Evolutionary conservation across 2,797 vertebrate genomes (phyloP).

Genomic region (Sciaenops ocellatus): DNA sequence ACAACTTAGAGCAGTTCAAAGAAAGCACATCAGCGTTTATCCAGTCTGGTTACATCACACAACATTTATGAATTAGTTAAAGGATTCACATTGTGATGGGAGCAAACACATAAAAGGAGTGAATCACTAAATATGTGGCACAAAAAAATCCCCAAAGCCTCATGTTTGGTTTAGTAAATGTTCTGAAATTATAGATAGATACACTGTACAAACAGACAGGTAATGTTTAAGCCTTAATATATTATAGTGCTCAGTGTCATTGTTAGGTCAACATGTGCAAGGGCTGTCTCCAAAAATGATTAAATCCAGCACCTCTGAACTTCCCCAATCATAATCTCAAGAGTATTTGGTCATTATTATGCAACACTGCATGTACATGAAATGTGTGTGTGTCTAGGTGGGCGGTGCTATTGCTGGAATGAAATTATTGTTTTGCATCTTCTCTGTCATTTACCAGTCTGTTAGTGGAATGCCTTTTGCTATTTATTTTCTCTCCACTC

Average conservation of each 20-base stretch:
- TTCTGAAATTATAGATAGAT: neutral
- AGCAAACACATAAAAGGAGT: neutral
- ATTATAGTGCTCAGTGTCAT: neutral
- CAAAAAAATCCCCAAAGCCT: neutral
- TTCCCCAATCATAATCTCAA: slow-evolving; percentile 11
- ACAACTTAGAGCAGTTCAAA: slow-evolving; percentile 6
- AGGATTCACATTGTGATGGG: neutral
- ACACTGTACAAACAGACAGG: neutral
- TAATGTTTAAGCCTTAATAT: slow-evolving; percentile 7
- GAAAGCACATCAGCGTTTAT: neutral
- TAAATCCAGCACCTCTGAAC: slow-evolving; percentile 14
- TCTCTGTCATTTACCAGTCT: slow-evolving; percentile 39
- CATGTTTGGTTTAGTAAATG: neutral
- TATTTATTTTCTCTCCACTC: slow-evolving; percentile 62
- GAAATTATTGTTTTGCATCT: slow-evolving; percentile 47
- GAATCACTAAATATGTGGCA: neutral
- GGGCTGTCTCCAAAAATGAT: slow-evolving; percentile 10
- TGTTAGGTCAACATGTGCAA: slow-evolving; percentile 7
- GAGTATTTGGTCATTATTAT: slow-evolving; percentile 18
- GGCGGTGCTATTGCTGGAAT: neutral
- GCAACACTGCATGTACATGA: slow-evolving; percentile 16
- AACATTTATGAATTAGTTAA: neutral
- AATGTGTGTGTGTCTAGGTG: slow-evolving; percentile 6
- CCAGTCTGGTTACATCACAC: neutral
- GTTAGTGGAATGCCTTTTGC: slow-evolving; percentile 45